Percentiles rank a stretch among this genome's conserved stretches.
These are phyloP conservation scores for Arge pagana DNA, from an alignment of 2,888 invertebrate species.

Conservation along the genomic window DNA sequence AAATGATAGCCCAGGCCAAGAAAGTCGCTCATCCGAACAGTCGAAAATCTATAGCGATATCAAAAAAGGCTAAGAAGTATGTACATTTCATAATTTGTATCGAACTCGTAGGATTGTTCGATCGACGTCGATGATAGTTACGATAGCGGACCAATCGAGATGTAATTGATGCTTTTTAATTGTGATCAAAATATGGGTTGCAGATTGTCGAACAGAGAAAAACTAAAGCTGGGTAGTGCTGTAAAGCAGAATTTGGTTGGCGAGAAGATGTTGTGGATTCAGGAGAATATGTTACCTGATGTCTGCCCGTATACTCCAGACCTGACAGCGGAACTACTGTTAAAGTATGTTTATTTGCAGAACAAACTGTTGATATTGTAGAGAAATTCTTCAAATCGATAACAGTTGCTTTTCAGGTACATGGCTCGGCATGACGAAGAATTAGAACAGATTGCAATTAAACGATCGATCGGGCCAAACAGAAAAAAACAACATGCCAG, in stretches of 20 bases:
- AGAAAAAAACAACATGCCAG: constrained; percentile 79
- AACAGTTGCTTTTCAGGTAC: constrained; percentile 56
- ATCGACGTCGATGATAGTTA: background rate
- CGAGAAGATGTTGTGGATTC: constrained; percentile 81
- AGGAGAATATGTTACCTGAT: constrained; percentile 66
- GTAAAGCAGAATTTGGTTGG: constrained; percentile 75
- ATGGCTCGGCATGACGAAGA: constrained; percentile 75
- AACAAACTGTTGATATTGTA: background rate
- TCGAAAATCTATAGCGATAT: constrained; percentile 75
- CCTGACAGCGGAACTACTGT: constrained; percentile 65
- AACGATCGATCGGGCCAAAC: constrained; percentile 77
- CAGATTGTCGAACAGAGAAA: constrained; percentile 64
- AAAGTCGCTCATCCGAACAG: constrained; percentile 76
- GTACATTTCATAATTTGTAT: constrained; percentile 26
- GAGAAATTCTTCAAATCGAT: background rate
- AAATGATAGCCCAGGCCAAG: constrained; percentile 42
- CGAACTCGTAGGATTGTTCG: too few relatives aligned
- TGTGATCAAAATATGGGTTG: constrained; percentile 32
- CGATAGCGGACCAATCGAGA: background rate
- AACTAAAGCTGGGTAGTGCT: constrained; percentile 67
- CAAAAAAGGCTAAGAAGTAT: constrained; percentile 72
- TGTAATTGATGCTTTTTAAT: too few relatives aligned
- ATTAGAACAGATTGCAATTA: constrained; percentile 76
- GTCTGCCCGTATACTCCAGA: constrained; percentile 64
- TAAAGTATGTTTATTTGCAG: constrained; percentile 55